phyloP scores from a whole-genome alignment of 2,888 invertebrate species.

The Tachina fera region DNA sequence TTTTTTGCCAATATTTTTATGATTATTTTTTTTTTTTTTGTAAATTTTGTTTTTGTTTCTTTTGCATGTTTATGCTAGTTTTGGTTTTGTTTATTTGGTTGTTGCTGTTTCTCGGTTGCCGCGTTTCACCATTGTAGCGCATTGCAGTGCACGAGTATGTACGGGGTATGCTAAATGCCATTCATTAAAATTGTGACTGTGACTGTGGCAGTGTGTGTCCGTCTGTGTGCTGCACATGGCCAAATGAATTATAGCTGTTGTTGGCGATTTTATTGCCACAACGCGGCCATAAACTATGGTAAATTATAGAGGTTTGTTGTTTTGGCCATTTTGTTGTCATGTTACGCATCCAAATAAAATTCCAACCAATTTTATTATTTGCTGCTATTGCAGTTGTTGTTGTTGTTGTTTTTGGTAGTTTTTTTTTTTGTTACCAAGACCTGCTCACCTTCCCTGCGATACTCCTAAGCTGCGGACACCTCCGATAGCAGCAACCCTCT shows the following conservation, averaged over 20 bases:
- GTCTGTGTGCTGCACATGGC: slow-evolving; percentile 69
- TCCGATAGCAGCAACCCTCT: not conserved
- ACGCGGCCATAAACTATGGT: slow-evolving; percentile 82
- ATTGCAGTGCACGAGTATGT: slow-evolving; percentile 64
- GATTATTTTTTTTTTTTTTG: slow-evolving; percentile 28
- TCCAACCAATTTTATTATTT: slow-evolving; percentile 66
- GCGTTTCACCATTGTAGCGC: slow-evolving; percentile 65
- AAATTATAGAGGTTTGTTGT: slow-evolving; percentile 82
- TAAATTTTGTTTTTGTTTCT: not conserved
- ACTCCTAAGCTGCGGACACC: not conserved
- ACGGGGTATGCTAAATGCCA: slow-evolving; percentile 52
- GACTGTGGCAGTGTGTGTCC: slow-evolving; percentile 74
- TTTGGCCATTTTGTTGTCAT: slow-evolving; percentile 82
- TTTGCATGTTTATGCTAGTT: slow-evolving; percentile 63
- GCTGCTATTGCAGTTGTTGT: not conserved
- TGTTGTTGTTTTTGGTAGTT: not conserved
- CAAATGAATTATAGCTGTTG: slow-evolving; percentile 82
- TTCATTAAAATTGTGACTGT: slow-evolving; percentile 80
- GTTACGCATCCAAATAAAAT: slow-evolving; percentile 78
- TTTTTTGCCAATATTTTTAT: slow-evolving; percentile 29
- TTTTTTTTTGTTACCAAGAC: slow-evolving; percentile 2
- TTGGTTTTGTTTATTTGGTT: slow-evolving; percentile 46
- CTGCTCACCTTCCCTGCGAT: slow-evolving; percentile 11
- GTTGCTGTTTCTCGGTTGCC: slow-evolving; percentile 58
- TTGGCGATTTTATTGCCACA: slow-evolving; percentile 82